Evolutionary conservation across 35 echinoderm and acorn worm genomes (phyloP).

Genomic region (Holothuria glaberrima): DNA sequence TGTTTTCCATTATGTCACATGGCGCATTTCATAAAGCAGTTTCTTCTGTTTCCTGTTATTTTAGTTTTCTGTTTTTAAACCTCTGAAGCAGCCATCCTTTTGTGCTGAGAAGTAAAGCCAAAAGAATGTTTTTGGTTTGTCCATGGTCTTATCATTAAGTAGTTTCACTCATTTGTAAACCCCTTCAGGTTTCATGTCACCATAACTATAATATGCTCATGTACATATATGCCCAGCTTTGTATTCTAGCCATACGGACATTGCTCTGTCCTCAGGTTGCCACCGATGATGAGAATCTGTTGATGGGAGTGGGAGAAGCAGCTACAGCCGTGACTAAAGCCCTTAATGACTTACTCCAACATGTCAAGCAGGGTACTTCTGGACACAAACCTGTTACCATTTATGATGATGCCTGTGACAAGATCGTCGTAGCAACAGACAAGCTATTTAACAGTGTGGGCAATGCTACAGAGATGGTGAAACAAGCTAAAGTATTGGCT

Average conservation of each 20-base stretch:
- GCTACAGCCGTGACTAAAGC: conserved; percentile 93
- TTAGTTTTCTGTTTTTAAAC: too few relatives aligned
- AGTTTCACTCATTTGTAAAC: too few relatives aligned
- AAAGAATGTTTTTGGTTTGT: too few relatives aligned
- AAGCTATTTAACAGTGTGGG: conserved; percentile 91
- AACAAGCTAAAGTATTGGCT: conserved; percentile 93
- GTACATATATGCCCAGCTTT: too few relatives aligned
- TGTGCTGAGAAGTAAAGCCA: too few relatives aligned
- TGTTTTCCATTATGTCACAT: too few relatives aligned
- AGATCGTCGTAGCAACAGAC: conserved; percentile 87
- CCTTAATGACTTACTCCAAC: conserved; percentile 86
- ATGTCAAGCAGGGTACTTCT: conserved; percentile 85
- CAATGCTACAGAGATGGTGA: conserved; percentile 97
- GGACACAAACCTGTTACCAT: conserved; percentile 61
- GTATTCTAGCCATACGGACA: background rate
- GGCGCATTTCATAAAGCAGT: too few relatives aligned
- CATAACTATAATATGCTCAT: too few relatives aligned
- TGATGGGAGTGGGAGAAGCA: conserved; percentile 78
- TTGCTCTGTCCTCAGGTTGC: conserved; percentile 51
- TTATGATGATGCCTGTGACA: conserved; percentile 91
- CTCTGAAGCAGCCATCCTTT: too few relatives aligned
- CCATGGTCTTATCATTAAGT: too few relatives aligned
- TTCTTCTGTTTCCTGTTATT: too few relatives aligned
- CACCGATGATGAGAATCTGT: conserved; percentile 85
- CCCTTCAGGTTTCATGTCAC: too few relatives aligned